Base-by-base conservation (phyloP, 2,888 invertebrate genomes). In the Leucophora obtusa region DNA sequence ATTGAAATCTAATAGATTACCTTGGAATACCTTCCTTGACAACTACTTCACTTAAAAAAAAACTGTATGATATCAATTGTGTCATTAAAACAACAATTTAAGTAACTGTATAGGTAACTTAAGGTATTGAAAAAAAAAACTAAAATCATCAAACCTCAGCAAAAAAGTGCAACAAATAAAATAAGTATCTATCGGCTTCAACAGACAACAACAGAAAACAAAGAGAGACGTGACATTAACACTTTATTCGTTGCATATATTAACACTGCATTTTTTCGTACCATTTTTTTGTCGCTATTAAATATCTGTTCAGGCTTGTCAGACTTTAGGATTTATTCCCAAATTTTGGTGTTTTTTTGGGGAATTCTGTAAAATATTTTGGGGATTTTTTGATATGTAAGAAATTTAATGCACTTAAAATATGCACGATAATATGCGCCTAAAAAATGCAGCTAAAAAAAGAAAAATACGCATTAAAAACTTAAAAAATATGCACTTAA, bases 221-320 rank as follows among this genome's bases (percentile, higher is more conserved):
- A 58, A 17, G 35, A 74, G 51, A 68, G 73, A 81, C 81, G 81
- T 81, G 81, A 81, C 81, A 81, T 81, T 81, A 81, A 77, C 81
- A 81, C 81, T 82, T 79, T 79, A 82, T 82, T 79, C 82, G 78
- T 65, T 82, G 82, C 82, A 82, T 82, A 82, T 71, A 75, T 82
- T 82, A 82, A 82, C 82, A 69, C 82, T 75, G 79, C 68, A 82
- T 75, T 75, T 82, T 79, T 60, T 28, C 18, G 54, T 17, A 38
- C 24, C 28, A 58, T 58, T 58, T 14, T 72, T 66, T 60, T 72
- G 60, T 72, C 43, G 66, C 72, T 66, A 38, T 72, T 72, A 66
- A n/a, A 72, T 68, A 65, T 73, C 28, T 3, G 28, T 6, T 28
- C 4, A 28, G 28, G 28, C 28, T 28, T 28, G 28, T 7, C 28